Conservation (phyloP, 2,797 vertebrate genomes). For the Dermochelys coriacea region DNA sequence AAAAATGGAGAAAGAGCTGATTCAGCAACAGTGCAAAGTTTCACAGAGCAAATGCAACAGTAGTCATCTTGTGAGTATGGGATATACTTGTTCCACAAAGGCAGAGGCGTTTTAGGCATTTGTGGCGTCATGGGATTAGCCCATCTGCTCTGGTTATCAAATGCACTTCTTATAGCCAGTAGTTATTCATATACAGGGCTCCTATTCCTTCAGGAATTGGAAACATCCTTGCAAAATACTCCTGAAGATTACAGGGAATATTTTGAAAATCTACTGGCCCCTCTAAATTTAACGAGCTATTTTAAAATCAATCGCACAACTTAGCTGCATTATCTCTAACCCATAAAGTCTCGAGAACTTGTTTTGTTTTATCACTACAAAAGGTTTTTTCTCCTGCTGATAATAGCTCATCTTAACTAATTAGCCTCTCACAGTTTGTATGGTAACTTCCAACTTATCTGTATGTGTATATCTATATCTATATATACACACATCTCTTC, state of each 20-base stretch:
- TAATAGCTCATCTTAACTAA: too few relatives aligned
- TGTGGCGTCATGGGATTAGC: neutral
- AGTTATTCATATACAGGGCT: neutral
- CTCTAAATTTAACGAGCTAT: slow-evolving; percentile 11
- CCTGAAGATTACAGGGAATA: slow-evolving; percentile 36
- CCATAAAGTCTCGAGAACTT: neutral
- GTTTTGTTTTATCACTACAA: neutral
- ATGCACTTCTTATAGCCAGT: fast-evolving
- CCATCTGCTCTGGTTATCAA: neutral
- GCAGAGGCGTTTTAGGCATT: neutral
- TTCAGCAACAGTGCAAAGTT: fast-evolving
- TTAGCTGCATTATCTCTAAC: neutral
- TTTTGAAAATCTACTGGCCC: neutral
- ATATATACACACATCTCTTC: too few relatives aligned
- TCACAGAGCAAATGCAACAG: fast-evolving
- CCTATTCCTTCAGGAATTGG: neutral
- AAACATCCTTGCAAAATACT: neutral
- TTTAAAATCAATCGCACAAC: neutral
- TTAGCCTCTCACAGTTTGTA: too few relatives aligned
- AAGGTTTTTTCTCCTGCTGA: too few relatives aligned
- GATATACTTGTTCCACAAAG: fast-evolving
- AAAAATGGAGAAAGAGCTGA: neutral
- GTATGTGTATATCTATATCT: too few relatives aligned
- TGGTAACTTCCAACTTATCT: too few relatives aligned
- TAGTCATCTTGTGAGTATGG: fast-evolving